phyloP scores from a whole-genome alignment of 2,888 invertebrate genomes.

The Limnephilus lunatus region DNA sequence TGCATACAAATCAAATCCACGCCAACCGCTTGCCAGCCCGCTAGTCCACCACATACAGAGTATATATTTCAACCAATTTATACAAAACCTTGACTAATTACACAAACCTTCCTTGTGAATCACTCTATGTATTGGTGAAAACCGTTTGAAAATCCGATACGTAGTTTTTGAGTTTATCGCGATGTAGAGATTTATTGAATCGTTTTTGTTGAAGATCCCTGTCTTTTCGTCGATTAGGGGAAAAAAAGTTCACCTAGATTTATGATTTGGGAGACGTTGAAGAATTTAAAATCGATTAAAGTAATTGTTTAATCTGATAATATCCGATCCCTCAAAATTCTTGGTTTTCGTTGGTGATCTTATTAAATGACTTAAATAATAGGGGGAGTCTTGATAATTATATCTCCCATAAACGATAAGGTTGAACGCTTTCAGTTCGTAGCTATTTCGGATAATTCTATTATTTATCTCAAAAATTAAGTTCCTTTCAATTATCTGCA shows the following conservation, averaged over 20 bases:
- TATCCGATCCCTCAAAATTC: constrained; percentile 38
- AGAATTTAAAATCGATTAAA: constrained; percentile 59
- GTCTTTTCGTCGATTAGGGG: not conserved
- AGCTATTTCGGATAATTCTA: not conserved
- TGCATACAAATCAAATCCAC: too few species aligned
- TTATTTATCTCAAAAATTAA: constrained; percentile 7
- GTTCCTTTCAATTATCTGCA: not conserved
- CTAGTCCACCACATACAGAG: too few species aligned
- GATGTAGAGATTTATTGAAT: not conserved
- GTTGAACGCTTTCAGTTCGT: not conserved
- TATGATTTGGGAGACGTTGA: constrained; percentile 53
- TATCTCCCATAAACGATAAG: constrained; percentile 28
- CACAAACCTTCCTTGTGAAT: too few species aligned
- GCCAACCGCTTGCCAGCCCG: too few species aligned
- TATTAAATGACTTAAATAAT: constrained; percentile 29
- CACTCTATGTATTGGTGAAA: too few species aligned
- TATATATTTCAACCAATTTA: too few species aligned
- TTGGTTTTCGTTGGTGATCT: constrained; percentile 16
- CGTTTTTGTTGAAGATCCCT: constrained; percentile 16
- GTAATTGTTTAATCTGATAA: constrained; percentile 58
- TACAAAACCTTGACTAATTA: too few species aligned
- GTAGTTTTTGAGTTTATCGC: too few species aligned
- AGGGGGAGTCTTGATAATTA: constrained; percentile 33
- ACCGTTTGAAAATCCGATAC: too few species aligned
- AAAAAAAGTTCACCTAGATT: constrained; percentile 58